Evolutionary conservation across 2,113 vertebrate genomes (phyloP).

Genomic region (Perca flavescens): DNA sequence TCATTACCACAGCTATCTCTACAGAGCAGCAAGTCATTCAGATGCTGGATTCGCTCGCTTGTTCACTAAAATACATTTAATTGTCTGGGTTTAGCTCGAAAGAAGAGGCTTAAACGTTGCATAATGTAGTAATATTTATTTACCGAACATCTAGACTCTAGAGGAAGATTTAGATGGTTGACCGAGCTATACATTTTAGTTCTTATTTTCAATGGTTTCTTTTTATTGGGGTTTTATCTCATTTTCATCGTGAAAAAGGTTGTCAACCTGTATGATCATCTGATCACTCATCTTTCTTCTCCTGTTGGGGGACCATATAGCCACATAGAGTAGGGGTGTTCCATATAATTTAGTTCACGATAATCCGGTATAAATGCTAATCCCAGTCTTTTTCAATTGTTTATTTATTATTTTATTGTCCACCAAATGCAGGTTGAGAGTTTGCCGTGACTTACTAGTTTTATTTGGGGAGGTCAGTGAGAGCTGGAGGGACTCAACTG

Average conservation of each 20-base stretch:
- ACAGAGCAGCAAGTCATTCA: neutral
- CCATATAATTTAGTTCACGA: too few relatives aligned
- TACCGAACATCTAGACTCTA: neutral
- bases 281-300: neutral
- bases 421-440: neutral
- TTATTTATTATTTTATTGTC: neutral
- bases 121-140: neutral
- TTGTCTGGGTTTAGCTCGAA: neutral
- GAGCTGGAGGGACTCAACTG: slow-evolving; percentile 18
- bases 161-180: neutral
- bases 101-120: neutral
- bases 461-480: neutral
- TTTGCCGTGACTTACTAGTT: neutral
- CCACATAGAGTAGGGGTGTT: neutral
- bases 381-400: too few relatives aligned
- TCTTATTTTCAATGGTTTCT: neutral
- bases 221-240: neutral
- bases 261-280: neutral
- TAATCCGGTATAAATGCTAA: too few relatives aligned
- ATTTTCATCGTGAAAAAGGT: neutral
- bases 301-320: neutral
- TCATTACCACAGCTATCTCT: neutral
- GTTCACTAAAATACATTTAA: neutral
- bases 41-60: neutral
- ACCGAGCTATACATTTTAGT: neutral